Conservation (phyloP, 2,888 invertebrate species). For the Ichneumon xanthorius region DNA sequence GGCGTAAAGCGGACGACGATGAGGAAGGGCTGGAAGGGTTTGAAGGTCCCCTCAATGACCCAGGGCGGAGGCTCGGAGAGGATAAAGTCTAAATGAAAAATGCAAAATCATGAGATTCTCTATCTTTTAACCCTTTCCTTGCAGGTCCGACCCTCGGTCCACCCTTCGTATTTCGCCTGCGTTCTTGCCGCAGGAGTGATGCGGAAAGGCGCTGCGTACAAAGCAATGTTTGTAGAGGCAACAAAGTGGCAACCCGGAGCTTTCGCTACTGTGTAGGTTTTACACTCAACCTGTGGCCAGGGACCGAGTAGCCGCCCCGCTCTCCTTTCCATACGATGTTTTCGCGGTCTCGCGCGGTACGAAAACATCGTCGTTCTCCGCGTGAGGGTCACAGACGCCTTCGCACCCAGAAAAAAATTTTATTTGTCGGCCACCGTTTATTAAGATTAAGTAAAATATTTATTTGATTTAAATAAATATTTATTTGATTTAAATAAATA, state of each 20-base stretch:
- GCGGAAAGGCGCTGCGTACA: slow-evolving; percentile 1
- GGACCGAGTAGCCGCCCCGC: slow-evolving; percentile 14
- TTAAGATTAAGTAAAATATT: too few species aligned
- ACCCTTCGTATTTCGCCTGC: slow-evolving; percentile 12
- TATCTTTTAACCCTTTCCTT: slow-evolving; percentile 17
- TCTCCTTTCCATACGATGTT: slow-evolving; percentile 1
- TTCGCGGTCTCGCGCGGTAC: too few species aligned
- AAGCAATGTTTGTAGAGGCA: slow-evolving; percentile 74
- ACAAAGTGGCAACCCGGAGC: slow-evolving; percentile 75
- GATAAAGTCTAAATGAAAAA: slow-evolving; percentile 59
- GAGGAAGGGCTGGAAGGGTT: slow-evolving; percentile 2
- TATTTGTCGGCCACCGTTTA: too few species aligned
- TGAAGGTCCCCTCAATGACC: slow-evolving; percentile 27
- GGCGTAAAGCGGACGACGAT: slow-evolving; percentile 12
- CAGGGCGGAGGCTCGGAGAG: slow-evolving; percentile 29
- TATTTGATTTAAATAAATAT: too few species aligned
- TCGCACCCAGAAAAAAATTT: too few species aligned
- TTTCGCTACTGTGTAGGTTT: slow-evolving; percentile 20
- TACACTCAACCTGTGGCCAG: slow-evolving; percentile 47
- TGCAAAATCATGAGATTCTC: slow-evolving; percentile 61
- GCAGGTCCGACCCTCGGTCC: slow-evolving; percentile 15
- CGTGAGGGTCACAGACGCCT: not conserved
- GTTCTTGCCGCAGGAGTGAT: slow-evolving; percentile 17
- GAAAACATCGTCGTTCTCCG: not conserved
- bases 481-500: too few species aligned